These are phyloP conservation scores for Acrocyrtus sp. DNA, from an alignment of 2,888 invertebrate species.

Conservation along the genomic window DNA sequence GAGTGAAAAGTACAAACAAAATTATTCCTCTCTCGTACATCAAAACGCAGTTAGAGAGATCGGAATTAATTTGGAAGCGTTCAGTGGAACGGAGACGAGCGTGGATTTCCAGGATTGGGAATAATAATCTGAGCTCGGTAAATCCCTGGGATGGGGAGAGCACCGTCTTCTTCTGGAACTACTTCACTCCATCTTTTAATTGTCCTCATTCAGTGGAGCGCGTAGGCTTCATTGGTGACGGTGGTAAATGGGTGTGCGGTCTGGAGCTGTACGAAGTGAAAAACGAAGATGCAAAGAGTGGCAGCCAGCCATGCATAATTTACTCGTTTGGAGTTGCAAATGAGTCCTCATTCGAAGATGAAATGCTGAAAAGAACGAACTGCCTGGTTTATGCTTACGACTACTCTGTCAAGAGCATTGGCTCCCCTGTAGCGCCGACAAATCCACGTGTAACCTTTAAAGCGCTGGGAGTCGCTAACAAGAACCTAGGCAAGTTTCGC, in stretches of 20 bases:
- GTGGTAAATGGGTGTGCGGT: constrained; percentile 50
- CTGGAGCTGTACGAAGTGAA: constrained; percentile 21
- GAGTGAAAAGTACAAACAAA: no score
- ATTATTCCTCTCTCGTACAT: no score
- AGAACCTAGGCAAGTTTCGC: constrained; percentile 16
- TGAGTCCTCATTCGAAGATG: constrained; percentile 46
- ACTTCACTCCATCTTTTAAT: constrained; percentile 42
- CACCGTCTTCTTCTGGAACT: constrained; percentile 42
- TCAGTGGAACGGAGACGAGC: constrained; percentile 24
- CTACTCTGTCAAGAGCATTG: constrained; percentile 35
- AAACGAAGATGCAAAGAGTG: background rate
- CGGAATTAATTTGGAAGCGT: constrained; percentile 32
- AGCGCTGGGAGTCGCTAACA: constrained; percentile 23
- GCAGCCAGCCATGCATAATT: constrained; percentile 23
- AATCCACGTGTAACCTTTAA: constrained; percentile 33
- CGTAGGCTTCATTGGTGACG: constrained; percentile 42
- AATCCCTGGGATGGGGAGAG: constrained; percentile 31
- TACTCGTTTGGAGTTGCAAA: constrained; percentile 49
- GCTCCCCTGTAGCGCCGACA: constrained; percentile 9
- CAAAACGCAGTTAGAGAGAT: constrained; percentile 24
- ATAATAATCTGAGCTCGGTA: constrained; percentile 13
- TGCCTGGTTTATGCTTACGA: constrained; percentile 45
- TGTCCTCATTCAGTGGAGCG: constrained; percentile 42
- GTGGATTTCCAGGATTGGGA: constrained; percentile 13
- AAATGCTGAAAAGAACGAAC: constrained; percentile 33